Evolutionary conservation across 1,140 invertebrate species (phyloP), one percentile per base, ranked within the genome.

Genomic region (Teleopsis dalmanni): DNA sequence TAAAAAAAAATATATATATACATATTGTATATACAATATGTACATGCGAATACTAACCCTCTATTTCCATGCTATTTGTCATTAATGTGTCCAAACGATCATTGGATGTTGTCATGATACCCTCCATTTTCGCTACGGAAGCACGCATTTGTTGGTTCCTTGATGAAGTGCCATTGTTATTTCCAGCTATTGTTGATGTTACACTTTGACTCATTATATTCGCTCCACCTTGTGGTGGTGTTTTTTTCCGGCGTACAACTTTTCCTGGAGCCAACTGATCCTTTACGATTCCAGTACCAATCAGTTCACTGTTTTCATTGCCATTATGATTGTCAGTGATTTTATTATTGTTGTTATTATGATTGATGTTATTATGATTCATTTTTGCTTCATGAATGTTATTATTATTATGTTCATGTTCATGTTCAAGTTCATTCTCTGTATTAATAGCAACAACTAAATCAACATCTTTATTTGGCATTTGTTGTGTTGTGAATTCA

Each of bases 221-320:
- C 16, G 14, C n/a, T 11, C 33, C 41, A 44, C 48, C 29, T 41
- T 65, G 60, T 13, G 56, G 63, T 19, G 59, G 57, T 2, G 64
- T 60, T 53, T 70, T 70, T 40, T 70, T 70, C 41, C 67, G 57
- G 1, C 64, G 59, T 31, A 70, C 53, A 16, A 82, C 82, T 72
- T 83, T 85, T 48, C 82, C 84, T 14, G 82, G 77, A 27, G 83
- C 79, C 51, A 84, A 58, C 56, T 82, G 80, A 1, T 80, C 79
- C 51, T 78, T 78, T 8, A 84, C 78, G 36, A 68, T 59, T 34
- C 81, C 57, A 51, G 72, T 75, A 53, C 78, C 81, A 47, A 80
- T 58, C 3, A 58, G n/a, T 27, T 58, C 52, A 13, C 52, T 35
- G 18, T 53, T 53, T 49, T 63, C 59, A 48, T 70, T 66, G 48